phyloP scores from a whole-genome alignment of 2,888 invertebrate genomes.

The Carabus problematicus region DNA sequence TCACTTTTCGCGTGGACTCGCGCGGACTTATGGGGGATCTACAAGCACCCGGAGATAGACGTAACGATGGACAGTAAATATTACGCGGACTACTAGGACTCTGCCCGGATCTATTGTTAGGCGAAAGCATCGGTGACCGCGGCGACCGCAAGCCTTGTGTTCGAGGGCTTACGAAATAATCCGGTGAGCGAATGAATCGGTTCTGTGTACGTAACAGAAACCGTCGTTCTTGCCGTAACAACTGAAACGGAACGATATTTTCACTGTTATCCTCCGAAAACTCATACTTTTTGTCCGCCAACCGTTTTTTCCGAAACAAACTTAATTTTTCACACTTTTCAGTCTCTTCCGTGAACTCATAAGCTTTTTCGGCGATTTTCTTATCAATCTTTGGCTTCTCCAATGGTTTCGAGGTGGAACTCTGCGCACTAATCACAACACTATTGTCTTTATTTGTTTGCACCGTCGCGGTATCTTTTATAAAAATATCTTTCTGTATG shows the following conservation, averaged over 20 bases:
- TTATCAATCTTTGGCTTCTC: constrained; percentile 58
- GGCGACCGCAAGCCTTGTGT: constrained; percentile 38
- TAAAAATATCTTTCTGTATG: constrained; percentile 41
- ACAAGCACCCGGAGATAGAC: constrained; percentile 57
- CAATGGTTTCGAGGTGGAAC: constrained; percentile 38
- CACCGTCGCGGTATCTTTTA: neutral
- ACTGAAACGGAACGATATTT: constrained; percentile 71
- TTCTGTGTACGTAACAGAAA: constrained; percentile 54
- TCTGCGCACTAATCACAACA: constrained; percentile 1
- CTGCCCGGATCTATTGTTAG: constrained; percentile 55
- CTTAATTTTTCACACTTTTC: constrained; percentile 88
- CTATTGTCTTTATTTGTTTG: constrained; percentile 26
- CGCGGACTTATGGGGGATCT: constrained; percentile 58
- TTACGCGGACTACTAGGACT: constrained; percentile 55
- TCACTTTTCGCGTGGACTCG: constrained; percentile 56
- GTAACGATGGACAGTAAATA: constrained; percentile 55
- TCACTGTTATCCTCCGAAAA: constrained; percentile 81
- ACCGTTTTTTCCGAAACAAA: constrained; percentile 80
- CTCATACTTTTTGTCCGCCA: constrained; percentile 92
- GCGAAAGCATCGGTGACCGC: constrained; percentile 58
- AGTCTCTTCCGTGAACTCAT: constrained; percentile 85
- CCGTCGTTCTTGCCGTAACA: constrained; percentile 61
- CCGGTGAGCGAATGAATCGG: constrained; percentile 55
- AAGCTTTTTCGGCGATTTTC: constrained; percentile 74
- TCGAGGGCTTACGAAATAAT: constrained; percentile 58